These are phyloP conservation scores for Netelia virgata DNA, from an alignment of 2,888 invertebrate genomes.

Conservation along the genomic window DNA sequence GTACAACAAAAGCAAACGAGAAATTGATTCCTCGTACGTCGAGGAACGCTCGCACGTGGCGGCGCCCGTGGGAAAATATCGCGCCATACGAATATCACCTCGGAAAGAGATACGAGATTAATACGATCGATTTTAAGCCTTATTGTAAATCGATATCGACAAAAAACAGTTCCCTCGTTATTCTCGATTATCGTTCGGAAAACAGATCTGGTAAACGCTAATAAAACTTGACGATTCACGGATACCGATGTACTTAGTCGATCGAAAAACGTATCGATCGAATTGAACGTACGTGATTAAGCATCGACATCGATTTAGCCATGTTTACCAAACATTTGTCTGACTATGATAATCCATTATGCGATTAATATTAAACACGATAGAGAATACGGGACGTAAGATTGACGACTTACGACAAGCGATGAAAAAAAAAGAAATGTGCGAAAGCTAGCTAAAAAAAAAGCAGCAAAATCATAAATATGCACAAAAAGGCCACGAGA, in stretches of 20 bases:
- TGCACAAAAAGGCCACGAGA: conserved; percentile 2
- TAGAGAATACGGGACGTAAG: no score
- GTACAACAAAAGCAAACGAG: conserved; percentile 9
- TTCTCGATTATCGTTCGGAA: neutral
- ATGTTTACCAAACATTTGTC: no score
- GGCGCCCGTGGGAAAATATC: conserved; percentile 39
- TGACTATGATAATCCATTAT: no score
- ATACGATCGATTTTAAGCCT: conserved; percentile 28
- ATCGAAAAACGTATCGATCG: no score
- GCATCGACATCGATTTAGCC: no score
- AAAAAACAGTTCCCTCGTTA: neutral
- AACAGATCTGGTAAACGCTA: no score
- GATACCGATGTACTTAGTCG: no score
- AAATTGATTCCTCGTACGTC: conserved; percentile 19
- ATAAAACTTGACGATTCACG: no score
- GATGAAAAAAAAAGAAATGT: neutral
- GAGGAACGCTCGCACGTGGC: conserved; percentile 25
- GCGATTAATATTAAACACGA: no score
- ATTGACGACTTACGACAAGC: no score
- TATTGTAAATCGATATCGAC: neutral
- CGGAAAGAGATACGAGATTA: conserved; percentile 26
- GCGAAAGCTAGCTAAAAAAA: neutral
- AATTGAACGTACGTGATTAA: no score
- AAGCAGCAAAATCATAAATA: neutral
- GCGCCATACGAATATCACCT: conserved; percentile 15